Base-by-base conservation (phyloP, 2,797 vertebrate genomes). In the Hyperoplus lanceolatus region DNA sequence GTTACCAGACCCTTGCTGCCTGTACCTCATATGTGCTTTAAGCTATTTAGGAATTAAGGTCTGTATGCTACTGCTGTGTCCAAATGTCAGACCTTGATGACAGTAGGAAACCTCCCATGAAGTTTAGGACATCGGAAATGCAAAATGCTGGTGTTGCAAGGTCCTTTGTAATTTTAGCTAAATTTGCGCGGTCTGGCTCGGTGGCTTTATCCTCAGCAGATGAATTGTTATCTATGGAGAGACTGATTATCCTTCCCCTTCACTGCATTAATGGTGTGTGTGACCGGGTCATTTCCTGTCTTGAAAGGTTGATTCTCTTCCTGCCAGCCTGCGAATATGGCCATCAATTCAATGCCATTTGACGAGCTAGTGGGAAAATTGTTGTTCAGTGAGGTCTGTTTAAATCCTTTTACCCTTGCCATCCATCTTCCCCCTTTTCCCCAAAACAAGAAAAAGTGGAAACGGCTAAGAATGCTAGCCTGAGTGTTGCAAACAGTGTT, bases 141-240 rank as follows among this genome's bases (percentile, higher is more conserved):
- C 54, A 73, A 74, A 71, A 80, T 59, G 76, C 81, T 71, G 70
- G 72, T 74, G 71, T 71, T 80, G 62, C 53, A 49, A 61, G 62
- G 57, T 62, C 56, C 59, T 81, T 75, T 75, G 69, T 78, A 78
- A 72, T 77, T 69, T 73, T 51, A 46, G 59, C 68, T 70, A 54
- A 79, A 74, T 70, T 50, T 70, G 58, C 56, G 74, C 57, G 63
- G 76, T 50, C 57, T 80, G 79, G 79, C 75, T 78, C 60, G 51
- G 82, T 75, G 86, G 79, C 59, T 54, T 90, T 84, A 84, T 45
- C 18, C 55, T 77, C 73, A 79, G 84, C 63, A 56, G 57, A 81
- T 87, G 75, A 89, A 91, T 75, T 90, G 80, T 90, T 84, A 92
- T 90, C 80, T 70, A 78, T 84, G 80, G 80, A 70, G 75, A 64